phyloP scores from a whole-genome alignment of 92 coral and sea anemone genomes.

The Plumapathes pennacea region DNA sequence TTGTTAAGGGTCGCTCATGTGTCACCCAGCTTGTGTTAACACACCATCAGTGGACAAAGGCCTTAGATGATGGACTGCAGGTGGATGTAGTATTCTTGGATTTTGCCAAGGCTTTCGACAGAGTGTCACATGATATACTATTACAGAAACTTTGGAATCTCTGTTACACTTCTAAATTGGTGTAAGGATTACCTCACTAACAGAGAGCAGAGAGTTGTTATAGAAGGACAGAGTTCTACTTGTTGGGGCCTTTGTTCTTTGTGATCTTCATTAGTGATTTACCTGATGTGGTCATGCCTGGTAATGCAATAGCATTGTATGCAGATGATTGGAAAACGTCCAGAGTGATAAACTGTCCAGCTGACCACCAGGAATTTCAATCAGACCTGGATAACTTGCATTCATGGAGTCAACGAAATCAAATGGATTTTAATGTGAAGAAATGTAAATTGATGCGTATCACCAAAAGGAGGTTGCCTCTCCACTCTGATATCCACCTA shows the following conservation, averaged over 20 bases:
- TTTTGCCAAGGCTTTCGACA: constrained; percentile 20
- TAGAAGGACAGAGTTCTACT: constrained; percentile 19
- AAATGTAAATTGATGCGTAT: constrained; percentile 22
- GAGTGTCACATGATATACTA: constrained; percentile 22
- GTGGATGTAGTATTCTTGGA: constrained; percentile 40
- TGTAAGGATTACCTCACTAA: constrained; percentile 20
- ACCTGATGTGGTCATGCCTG: constrained; percentile 34
- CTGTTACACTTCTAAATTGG: constrained; percentile 27
- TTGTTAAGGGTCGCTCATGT: constrained; percentile 47
- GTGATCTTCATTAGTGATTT: constrained; percentile 35
- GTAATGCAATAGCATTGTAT: constrained; percentile 27
- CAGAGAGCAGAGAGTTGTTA: constrained; percentile 33
- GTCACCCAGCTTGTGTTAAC: constrained; percentile 16
- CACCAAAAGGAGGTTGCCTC: constrained; percentile 22
- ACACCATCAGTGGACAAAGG: constrained; percentile 38
- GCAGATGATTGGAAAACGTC: constrained; percentile 29
- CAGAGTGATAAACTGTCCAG: constrained; percentile 34
- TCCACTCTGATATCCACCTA: constrained; percentile 2
- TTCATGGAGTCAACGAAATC: constrained; percentile 20
- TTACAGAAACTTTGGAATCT: constrained; percentile 47
- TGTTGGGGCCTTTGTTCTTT: constrained; percentile 16
- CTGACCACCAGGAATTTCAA: constrained; percentile 5
- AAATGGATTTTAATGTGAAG: constrained; percentile 22
- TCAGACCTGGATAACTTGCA: constrained; percentile 3
- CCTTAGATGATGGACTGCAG: constrained; percentile 30